Conservation (phyloP, 1,140 invertebrate species). For the Heterodera schachtii region DNA sequence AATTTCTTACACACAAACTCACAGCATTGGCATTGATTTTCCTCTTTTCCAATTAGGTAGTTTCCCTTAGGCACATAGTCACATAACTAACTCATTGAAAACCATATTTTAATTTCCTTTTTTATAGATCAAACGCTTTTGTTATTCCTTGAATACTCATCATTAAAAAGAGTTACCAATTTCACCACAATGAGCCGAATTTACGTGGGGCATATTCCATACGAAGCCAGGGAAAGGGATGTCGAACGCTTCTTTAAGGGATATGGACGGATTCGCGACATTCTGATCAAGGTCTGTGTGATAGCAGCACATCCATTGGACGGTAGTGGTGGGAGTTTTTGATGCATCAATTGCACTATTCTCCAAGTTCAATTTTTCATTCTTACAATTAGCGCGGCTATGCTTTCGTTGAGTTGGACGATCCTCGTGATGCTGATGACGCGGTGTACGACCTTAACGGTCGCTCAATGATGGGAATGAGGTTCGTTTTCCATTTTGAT, state of each 20-base stretch:
- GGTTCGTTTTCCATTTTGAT: slow-evolving; percentile 32
- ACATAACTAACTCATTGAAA: no score
- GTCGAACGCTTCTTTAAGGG: slow-evolving; percentile 52
- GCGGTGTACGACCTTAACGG: slow-evolving; percentile 55
- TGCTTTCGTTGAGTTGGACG: slow-evolving; percentile 48
- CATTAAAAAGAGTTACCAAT: no score
- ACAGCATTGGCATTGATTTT: no score
- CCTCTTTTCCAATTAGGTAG: no score
- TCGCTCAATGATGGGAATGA: slow-evolving; percentile 49
- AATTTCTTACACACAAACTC: no score
- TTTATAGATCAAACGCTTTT: no score
- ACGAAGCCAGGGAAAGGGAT: slow-evolving; percentile 49
- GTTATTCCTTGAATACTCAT: no score
- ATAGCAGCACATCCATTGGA: background rate
- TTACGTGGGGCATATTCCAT: slow-evolving; percentile 51
- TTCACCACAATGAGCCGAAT: slow-evolving; percentile 28
- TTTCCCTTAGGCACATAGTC: no score
- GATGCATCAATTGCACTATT: no score
- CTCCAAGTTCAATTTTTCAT: background rate
- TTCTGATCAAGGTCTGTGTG: slow-evolving; percentile 43
- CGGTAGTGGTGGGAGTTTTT: background rate
- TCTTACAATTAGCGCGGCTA: slow-evolving; percentile 48
- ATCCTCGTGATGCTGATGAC: slow-evolving; percentile 47
- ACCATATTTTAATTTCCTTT: no score
- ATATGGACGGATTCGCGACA: slow-evolving; percentile 56